Base-by-base conservation (phyloP, 2,113 vertebrate genomes). In the Cephalopholis sonnerati region DNA sequence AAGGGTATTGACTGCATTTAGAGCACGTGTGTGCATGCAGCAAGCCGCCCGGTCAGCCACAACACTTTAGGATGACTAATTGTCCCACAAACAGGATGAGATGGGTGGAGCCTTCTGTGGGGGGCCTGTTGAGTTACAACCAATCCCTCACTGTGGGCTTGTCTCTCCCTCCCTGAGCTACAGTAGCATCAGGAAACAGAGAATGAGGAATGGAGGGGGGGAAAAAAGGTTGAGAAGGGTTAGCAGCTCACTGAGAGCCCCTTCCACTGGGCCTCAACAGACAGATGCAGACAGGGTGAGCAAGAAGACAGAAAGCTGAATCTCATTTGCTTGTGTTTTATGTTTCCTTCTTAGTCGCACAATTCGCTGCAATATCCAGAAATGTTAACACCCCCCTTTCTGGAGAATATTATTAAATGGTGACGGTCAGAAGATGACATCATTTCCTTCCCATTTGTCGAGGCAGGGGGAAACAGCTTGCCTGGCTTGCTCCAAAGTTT, bases 91-190 rank as follows among this genome's bases (percentile, higher is more conserved):
- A 93, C 81, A 89, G 88, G 77, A 85, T 73, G 69, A 65, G 63
- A 74, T 82, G 83, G 93, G 92, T 6, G 91, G 92, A 89, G 90
- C 79, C 68, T 90, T 36, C 58, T 82, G 74, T 55, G 53, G 90
- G 92, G 87, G 92, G 89, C 89, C 87, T 85, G 93, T 90, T 88
- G 64, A 57, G 70, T 54, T 69, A 71, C 79, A 83, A 83, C 94
- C 94, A 95, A 92, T 93, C 90, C 15, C 67, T 64, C 51, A 76
- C 13, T 29, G 41, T 46, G 87, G 91, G 92, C 77, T 90, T 76
- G 87, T 88, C 86, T 85, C 46, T 84, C 77, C 39, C 63, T 68
- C 74, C 84, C 79, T 78, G 66, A 27, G 70, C 87, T 88, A 78
- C 58, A 74, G 82, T 86, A 77, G 70, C 66, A 86, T 86, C 68